A percentile compares a stretch with the other conserved stretches of the same genome.
These are phyloP conservation scores for Aramus guarauna DNA, from an alignment of 2,113 vertebrate species.

Conservation along the genomic window DNA sequence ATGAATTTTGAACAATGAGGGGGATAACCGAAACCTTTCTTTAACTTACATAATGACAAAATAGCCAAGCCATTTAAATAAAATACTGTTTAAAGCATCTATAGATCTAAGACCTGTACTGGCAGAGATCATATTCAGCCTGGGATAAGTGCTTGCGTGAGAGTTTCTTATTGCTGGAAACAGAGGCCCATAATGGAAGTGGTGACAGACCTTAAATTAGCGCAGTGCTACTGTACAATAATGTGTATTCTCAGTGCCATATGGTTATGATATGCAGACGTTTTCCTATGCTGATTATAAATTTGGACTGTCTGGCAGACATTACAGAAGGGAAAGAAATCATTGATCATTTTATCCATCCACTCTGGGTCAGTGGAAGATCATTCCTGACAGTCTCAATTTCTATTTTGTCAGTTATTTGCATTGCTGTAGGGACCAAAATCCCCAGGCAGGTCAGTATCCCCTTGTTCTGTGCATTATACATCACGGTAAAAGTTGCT, in stretches of 20 bases:
- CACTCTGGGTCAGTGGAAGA: background rate
- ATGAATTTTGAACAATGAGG: background rate
- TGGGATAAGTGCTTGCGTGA: background rate
- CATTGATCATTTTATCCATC: slow-evolving; percentile 35
- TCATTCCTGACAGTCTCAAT: background rate
- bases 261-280: slow-evolving; percentile 42
- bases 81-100: background rate
- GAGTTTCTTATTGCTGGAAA: slow-evolving; percentile 19
- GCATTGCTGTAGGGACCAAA: background rate
- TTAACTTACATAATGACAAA: background rate
- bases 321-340: background rate
- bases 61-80: background rate
- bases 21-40: background rate
- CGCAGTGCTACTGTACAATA: slow-evolving; percentile 52
- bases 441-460: background rate
- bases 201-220: slow-evolving; percentile 62
- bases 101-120: background rate
- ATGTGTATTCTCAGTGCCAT: slow-evolving; percentile 42
- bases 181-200: slow-evolving; percentile 25
- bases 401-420: slow-evolving; percentile 21
- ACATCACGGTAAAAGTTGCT: background rate
- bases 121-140: background rate
- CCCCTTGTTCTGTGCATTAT: background rate
- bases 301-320: slow-evolving; percentile 35
- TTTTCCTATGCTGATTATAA: slow-evolving; percentile 42